Base-by-base conservation (phyloP, 2,888 invertebrate genomes). In the Lagria hirta region DNA sequence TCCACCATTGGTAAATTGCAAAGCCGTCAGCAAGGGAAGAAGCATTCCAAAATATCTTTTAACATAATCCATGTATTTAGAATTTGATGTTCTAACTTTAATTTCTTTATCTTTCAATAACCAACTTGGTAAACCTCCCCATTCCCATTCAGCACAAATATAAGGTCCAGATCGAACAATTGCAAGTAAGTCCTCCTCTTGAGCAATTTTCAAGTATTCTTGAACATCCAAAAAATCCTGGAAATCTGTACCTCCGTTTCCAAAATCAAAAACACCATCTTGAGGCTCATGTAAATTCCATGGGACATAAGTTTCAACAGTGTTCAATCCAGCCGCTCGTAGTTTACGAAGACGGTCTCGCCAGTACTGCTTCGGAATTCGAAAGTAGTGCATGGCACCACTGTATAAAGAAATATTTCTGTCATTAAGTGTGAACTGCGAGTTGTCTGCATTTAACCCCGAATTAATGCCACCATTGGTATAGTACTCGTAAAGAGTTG, bases 121-220 rank as follows among this genome's bases (percentile, higher is more conserved):
- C 66, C 66, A 66, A 45, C 63, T 64, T 3, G 70, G 70, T 11
- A 72, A 55, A 2, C 72, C 72, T 7, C 72, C 72, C 46, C 69
- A 72, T 45, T 95, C 94, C 72, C 92, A 83, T 74, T 96, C 95
- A 8, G 88, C 90, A 68, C 93, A 92, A 54, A 95, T 93, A 61
- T 90, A 96, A 0, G 95, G 95, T 0, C 95, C 95, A 0, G 90
- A 86, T 13, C 95, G 75, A 1, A 95, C 71, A 29, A 95, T 79
- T 1, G 92, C 91, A 10, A 84, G 70, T 24, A 94, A 7, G 77
- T 73, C 56, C 80, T 73, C 22, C 54, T 85, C 81, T 33, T 33
- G 80, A 0, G 93, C 94, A 1, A 78, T 72, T 52, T 80, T 72
- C 3, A 93, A 74, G 62, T 88, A 93, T 24, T 74, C 71, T 18